Base-by-base conservation (phyloP, 2,113 vertebrate species). In the Strigops habroptila region DNA sequence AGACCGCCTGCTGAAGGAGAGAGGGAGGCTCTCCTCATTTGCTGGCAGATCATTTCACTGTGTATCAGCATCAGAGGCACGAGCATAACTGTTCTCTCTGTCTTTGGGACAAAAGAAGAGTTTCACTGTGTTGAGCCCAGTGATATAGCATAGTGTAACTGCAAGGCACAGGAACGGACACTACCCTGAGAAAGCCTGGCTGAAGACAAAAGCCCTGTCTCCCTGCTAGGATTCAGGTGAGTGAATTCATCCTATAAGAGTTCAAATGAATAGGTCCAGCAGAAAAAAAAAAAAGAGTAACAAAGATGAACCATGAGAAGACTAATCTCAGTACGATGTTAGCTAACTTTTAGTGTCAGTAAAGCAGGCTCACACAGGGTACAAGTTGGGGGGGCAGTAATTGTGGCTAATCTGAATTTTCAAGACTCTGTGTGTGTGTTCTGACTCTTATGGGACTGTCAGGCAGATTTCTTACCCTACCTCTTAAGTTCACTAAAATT, bases 11-110 rank as follows among this genome's bases (percentile, higher is more conserved):
- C 94, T 46, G 89, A 74, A 85, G 82, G 78, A 71, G 60, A 85
- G 62, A 76, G 94, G 81, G 67, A 88, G 88, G 71, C 60, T 96
- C 92, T 84, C 57, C 79, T 70, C 30, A 0, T 60, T 10, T 53
- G 71, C 78, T 41, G 74, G 79, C 67, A 8, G 71, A 82, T 59
- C 87, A 8, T 91, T 96, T 88, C 44, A 25, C 90, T 78, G 93
- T 64, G 89, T 78, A 82, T 86, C 86, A 71, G 93, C 69, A 62
- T 80, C 95, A 90, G 88, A 96, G 90, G 94, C 96, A 94, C 33
- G 28, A 73, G 90, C 60, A 55, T 39, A 93, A 69, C 84, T 78
- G 91, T 51, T 89, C 70, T 86, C 95, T 85, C 44, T 14, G 67
- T 76, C 89, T 74, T 44, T 16, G 96, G 95, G 95, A 94, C 91